Evolutionary conservation across 2,888 invertebrate genomes (phyloP), one percentile per base, ranked within the genome.

Genomic region (Cephonodes hylas): DNA sequence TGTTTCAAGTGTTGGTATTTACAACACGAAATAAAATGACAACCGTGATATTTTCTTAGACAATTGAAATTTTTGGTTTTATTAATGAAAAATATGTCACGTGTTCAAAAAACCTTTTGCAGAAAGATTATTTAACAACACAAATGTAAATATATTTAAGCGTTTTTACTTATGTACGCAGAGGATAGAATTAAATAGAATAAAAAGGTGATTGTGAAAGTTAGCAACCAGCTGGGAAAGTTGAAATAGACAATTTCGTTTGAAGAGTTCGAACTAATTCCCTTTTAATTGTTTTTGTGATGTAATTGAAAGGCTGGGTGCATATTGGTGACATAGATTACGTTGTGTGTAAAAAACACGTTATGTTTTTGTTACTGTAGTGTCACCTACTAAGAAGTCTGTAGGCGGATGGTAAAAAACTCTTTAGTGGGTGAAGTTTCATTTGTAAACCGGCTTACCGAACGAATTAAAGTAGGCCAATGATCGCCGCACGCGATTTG

Each of bases 381-480:
- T 10, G 53, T 53, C 38, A 13, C 34, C 46, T 34, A 25, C 42
- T 42, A 53, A 66, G 65, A 70, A 71, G 66, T 66, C 67, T 65
- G 75, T 71, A 68, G 69, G 68, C 70, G 69, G 66, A 66, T 65
- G 57, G 69, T 64, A 68, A 73, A 78, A 73, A 72, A 78, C 71
- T 62, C 70, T 65, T 53, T 53, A 53, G 53, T 67, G 63, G 73
- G 77, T 76, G 77, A 77, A 79, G 79, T 83, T 79, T 79, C 71
- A 69, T 79, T 78, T 67, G 69, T 70, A 72, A 77, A 77, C 75
- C 80, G 74, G 76, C 75, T 78, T 70, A 68, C 70, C 66, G 78
- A 72, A 74, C 75, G 66, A 73, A 75, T 71, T 72, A 73, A 82
- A 80, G 76, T 86, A 84, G 86, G 85, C 77, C 86, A 79, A 63